Base-by-base conservation (phyloP, 2,888 invertebrate genomes). In the Ferdinandea cuprea region DNA sequence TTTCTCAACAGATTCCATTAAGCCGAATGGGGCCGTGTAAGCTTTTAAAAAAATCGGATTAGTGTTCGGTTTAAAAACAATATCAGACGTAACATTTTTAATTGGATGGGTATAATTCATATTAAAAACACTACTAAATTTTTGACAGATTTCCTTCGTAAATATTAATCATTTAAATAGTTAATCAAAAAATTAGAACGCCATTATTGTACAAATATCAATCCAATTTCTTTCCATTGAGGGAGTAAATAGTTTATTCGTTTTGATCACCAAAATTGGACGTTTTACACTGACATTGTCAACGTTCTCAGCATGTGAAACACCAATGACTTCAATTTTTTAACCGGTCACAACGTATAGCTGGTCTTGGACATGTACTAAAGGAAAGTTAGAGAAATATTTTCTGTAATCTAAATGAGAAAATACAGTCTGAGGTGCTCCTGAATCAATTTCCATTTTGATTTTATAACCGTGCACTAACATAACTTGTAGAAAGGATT, bases 1-100 rank as follows among this genome's bases (percentile, higher is more conserved):
- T 11, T 42, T 40, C 54, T 44, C 86, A 85, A 87, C 86, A 73
- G 74, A 72, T 4, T 61, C 68, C 56, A 73, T 85, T 32, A 86
- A 56, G 5, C 84, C 68, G 79, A 74, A 86, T 11, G 86, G 2
- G 4, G 11, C 37, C 13, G 83, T 58, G 85, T 86, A 86, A 0
- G 86, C 84, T 63, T 84, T 87, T 54, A 78, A 84, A 72, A 86
- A 86, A 4, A 30, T 30, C 2, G 50, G 28, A 30, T 11, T 28
- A 6, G 48, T 11, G 21, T 48, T 50, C 13, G 28, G 28, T 28
- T 28, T 28, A 28, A 28, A 6, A 28, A 28, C 7, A 6, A 28
- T 28, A 1, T 28, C 28, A 0, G 28, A 4, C 28, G 28, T 28
- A 28, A 28, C 4, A 28, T 28, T 4, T 28, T 7, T 4, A 6